These are phyloP conservation scores for Channa striata DNA, from an alignment of 2,797 vertebrate species.

Conservation along the genomic window DNA sequence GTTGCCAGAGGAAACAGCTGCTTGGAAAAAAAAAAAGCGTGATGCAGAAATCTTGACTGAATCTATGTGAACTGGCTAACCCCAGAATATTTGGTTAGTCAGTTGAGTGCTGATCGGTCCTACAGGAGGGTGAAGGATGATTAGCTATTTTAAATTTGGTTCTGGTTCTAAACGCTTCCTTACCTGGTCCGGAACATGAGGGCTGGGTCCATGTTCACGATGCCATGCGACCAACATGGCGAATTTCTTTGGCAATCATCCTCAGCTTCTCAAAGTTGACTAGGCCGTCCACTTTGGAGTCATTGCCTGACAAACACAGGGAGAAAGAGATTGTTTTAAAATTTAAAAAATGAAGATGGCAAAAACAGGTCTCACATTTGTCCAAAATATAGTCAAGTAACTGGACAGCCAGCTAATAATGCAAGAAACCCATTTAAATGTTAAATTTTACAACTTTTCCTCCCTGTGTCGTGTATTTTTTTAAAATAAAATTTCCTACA, in stretches of 20 bases:
- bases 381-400: neutral
- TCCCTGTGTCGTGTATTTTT: too few species aligned
- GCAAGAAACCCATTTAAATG: too few species aligned
- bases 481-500: too few species aligned
- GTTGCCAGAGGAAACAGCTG: conserved; percentile 68
- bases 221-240: conserved; percentile 97
- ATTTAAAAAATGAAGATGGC: neutral
- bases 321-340: neutral
- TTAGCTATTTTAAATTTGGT: neutral
- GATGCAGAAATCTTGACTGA: conserved; percentile 53
- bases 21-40: conserved; percentile 62
- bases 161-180: neutral
- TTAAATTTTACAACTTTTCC: too few species aligned
- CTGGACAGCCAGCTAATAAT: neutral
- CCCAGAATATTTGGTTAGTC: conserved; percentile 54
- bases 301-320: conserved; percentile 87
- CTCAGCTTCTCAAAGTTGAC: conserved; percentile 99
- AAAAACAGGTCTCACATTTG: neutral
- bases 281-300: conserved; percentile 97
- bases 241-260: conserved; percentile 99
- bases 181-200: conserved; percentile 98
- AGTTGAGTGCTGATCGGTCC: conserved; percentile 41
- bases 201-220: conserved; percentile 99
- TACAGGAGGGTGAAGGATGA: conserved; percentile 17
- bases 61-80: conserved; percentile 65